Evolutionary conservation across 2,113 vertebrate species (phyloP), one percentile per base, ranked within the genome.

Genomic region (Capreolus pygargus): DNA sequence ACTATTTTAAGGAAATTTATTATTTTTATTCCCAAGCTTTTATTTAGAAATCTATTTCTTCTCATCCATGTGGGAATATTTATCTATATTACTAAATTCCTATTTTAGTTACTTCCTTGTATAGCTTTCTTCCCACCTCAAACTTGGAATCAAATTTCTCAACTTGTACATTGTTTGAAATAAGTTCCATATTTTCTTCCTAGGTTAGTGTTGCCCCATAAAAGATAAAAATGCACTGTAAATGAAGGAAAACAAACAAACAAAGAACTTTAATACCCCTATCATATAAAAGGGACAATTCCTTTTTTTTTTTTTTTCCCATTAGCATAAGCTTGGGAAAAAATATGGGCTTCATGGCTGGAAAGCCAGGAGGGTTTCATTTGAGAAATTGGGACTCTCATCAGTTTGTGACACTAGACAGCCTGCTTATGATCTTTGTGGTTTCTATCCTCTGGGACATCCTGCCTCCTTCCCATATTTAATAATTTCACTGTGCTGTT

Each of bases 1-100:
- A 67, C 36, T 76, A 89, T 52, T 94, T 96, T 86, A 82, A 91
- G 27, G n/a, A 28, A 87, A 81, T 55, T 70, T 54, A 45, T 94
- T 95, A 55, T 88, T 83, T 93, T 87, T 90, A 50, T 87, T 43
- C 14, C 28, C 27, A 92, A 84, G 7, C 7, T 67, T 74, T 84
- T 84, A 86, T 55, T 98, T 97, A 45, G 60, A 86, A 95, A 86
- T 96, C 27, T 61, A 60, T 86, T 96, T 95, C 13, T 97, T 89
- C 36, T 95, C 33, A 74, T 11, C 60, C 86, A 86, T 9, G 23
- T 94, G 39, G 57, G 11, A 60, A n/a, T 92, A 70, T 95, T 88
- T 89, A 58, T 91, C 36, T 76, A 39, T 70, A 86, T 82, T 27
- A 6, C 19, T 57, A 86, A 43, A 28, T 50, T 96, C 39, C 17